Conservation (phyloP, 2,888 invertebrate species). For the Cheilosia vulpina region DNA sequence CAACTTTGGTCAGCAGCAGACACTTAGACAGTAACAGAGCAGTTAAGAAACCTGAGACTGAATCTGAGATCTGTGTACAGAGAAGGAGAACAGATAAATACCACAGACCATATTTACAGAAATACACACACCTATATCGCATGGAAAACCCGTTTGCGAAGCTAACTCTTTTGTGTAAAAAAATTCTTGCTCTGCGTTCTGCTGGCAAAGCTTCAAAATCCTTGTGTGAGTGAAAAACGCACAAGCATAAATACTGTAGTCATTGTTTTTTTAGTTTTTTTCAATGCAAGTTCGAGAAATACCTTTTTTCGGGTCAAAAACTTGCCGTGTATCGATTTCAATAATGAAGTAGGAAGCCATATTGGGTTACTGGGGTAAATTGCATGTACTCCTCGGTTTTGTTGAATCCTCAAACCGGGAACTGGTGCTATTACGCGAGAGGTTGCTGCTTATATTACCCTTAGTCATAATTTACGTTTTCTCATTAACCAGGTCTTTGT, state of each 20-base stretch:
- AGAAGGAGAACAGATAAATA: slow-evolving; percentile 39
- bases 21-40: slow-evolving; percentile 52
- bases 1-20: slow-evolving; percentile 7
- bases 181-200: slow-evolving; percentile 54
- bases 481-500: slow-evolving; percentile 18
- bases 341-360: slow-evolving; percentile 50
- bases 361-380: slow-evolving; percentile 66
- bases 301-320: slow-evolving; percentile 25
- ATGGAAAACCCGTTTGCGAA: slow-evolving; percentile 65
- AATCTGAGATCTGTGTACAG: slow-evolving; percentile 40
- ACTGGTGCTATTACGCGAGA: neutral
- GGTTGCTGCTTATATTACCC: no score
- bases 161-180: slow-evolving; percentile 48
- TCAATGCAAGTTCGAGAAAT: slow-evolving; percentile 24
- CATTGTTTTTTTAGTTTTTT: neutral
- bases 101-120: slow-evolving; percentile 7
- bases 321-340: slow-evolving; percentile 57
- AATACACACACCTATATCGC: slow-evolving; percentile 49
- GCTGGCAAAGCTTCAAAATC: slow-evolving; percentile 28
- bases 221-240: neutral
- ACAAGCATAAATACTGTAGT: neutral
- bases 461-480: slow-evolving; percentile 6
- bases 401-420: slow-evolving; percentile 11
- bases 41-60: slow-evolving; percentile 58
- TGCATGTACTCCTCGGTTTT: neutral